Base-by-base conservation (phyloP, 1,140 invertebrate genomes). In the Melitaea cinxia region DNA sequence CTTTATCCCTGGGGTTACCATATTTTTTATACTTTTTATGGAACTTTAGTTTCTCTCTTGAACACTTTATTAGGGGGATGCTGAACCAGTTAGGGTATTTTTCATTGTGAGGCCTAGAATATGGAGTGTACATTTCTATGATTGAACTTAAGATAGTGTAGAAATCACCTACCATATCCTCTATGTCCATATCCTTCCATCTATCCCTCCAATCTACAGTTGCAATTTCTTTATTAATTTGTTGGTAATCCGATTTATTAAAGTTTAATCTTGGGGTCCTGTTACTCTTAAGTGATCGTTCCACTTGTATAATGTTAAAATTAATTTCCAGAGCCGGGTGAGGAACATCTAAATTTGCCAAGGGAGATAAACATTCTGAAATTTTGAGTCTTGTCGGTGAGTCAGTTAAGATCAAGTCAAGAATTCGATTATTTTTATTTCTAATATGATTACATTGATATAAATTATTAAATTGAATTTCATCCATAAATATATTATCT, bases 401-500 rank as follows among this genome's bases (percentile, higher is more conserved):
- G 17, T 14, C 17, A 17, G 15, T 47, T 19, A 47, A 17, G 1
- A 47, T 17, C 21, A 47, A 17, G 21, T 47, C 45, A 17, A 21
- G 45, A 47, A 47, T 47, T 47, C 45, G 17, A 14, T 49, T 21
- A 21, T 49, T 49, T 23, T 49, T 23, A 23, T 49, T 49, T 23
- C 19, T 6, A 49, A 49, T 49, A 23, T 17, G 23, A 21, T 24
- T 49, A 21, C 47, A 49, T 49, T 49, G 47, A 49, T 47, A 17
- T 47, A 47, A 17, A 17, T 47, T 47, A 17, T 17, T 19, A 47
- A 47, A 47, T 19, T 19, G 21, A 19, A 47, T 47, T 47, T 1
- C 21, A 17, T 47, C 45, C 17, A 47, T 47, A 47, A 47, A 47
- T 47, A 47, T 19, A 47, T 14, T 19, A 47, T 47, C 45, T 17